phyloP scores from a whole-genome alignment of 1,140 invertebrate species.

The Pseudomyrmex concolor region DNA sequence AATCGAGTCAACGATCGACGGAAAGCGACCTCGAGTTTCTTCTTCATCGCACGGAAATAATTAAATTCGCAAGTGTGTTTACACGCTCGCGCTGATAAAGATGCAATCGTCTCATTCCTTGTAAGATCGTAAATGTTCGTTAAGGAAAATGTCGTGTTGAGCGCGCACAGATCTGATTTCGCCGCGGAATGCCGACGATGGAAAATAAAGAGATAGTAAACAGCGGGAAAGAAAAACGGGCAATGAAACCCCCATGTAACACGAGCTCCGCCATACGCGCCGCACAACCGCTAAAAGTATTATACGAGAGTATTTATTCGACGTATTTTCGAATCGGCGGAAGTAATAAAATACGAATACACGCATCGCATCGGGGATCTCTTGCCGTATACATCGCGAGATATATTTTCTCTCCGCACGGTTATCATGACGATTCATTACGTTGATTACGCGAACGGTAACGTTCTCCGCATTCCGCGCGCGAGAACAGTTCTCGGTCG shows the following conservation, averaged over 20 bases:
- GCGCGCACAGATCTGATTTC: background rate
- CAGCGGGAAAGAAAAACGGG: background rate
- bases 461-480: too few relatives aligned
- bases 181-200: background rate
- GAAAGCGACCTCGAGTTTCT: background rate
- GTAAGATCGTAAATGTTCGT: background rate
- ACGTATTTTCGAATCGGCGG: too few relatives aligned
- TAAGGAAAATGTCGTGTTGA: background rate
- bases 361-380: too few relatives aligned
- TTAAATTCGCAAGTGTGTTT: background rate
- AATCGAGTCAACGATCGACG: background rate
- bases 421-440: too few relatives aligned
- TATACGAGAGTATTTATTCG: too few relatives aligned
- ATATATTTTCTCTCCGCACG: too few relatives aligned
- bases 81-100: background rate
- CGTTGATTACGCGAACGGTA: too few relatives aligned
- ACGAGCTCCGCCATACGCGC: background rate
- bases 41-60: background rate
- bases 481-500: too few relatives aligned
- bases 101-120: background rate
- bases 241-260: background rate
- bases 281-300: too few relatives aligned
- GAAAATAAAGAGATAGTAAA: constrained; percentile 18
- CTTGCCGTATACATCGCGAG: too few relatives aligned
- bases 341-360: too few relatives aligned